Evolutionary conservation across 2,797 vertebrate genomes (phyloP), one percentile per base, ranked within the genome.

Genomic region (Oreonectes daqikongensis): DNA sequence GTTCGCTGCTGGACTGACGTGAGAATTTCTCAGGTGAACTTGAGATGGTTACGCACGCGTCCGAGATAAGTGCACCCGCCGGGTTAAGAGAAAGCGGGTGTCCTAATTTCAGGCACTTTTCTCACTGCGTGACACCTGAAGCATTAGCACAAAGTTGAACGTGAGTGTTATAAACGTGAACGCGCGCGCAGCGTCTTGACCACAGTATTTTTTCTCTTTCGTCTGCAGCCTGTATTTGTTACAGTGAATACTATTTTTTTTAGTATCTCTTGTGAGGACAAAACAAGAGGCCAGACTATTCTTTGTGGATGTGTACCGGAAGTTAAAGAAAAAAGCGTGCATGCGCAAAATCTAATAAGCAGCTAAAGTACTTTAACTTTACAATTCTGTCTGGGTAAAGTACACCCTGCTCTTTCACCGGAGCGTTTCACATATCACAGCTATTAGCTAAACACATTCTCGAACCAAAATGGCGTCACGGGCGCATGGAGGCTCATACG

Each of bases 21-120:
- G 44, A 28, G 55, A 38, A 68, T 4, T 40, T 67, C 53, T 59
- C 10, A 24, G 64, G 72, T 44, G 50, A 76, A 68, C 30, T 48
- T 59, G 35, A 59, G 48, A 59, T 30, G 40, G 67, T 75, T 44
- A 75, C 59, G 26, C 52, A 42, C 30, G 30, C 63, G 12, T 75
- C 35, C n/a, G 52, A 46, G 64, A 76, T 68, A 76, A 60, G 73
- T 76, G 73, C 53, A 59, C 40, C 73, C n/a, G n/a, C n/a, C n/a
- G n/a, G n/a, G n/a, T n/a, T n/a, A n/a, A n/a, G n/a, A n/a, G n/a
- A 68, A 68, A 75, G 40, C 28, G n/a, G 0, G 10, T 26, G 40
- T 40, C 28, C 60, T 76, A 75, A 75, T 67, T 44, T 52, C 26
- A 48, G n/a, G 26, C 52, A 59, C 53, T 75, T n/a, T n/a, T 75